Evolutionary conservation across 2,113 vertebrate species (phyloP), one percentile per base, ranked within the genome.

Genomic region (Notothenia coriiceps): DNA sequence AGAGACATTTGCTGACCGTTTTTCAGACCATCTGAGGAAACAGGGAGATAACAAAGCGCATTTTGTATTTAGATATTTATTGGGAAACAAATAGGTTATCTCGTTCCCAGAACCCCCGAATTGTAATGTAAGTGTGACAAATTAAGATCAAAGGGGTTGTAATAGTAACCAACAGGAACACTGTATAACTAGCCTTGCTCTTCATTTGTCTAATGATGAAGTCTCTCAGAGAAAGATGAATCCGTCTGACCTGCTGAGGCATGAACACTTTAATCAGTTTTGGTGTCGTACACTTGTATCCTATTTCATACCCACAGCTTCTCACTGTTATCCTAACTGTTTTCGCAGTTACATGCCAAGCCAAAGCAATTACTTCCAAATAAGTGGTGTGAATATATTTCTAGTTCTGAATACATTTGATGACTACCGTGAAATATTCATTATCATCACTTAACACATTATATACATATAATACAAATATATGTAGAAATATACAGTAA

Each of bases 151-250:
- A 1, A 56, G 50, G 13, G 40, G 52, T 33, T 69, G 12, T 50
- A 29, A 29, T 29, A 29, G 29, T 29, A 29, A 29, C 29, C 29
- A 29, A 29, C 29, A 29, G 29, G 29, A 72, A 56, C 22, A 77
- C 70, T 54, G 72, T 80, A 77, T 57, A 70, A 68, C 74, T 64
- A 61, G 13, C 10, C 6, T 11, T 50, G 33, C 25, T 72, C 47
- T 78, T 76, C 70, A 83, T 80, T 86, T 79, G 46, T 88, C 81
- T 66, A 43, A 77, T 84, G 70, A 84, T 54, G 29, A 57, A 25
- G 0, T 69, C 2, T 65, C 5, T 40, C 35, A 80, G 40, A 29
- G 74, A 76, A 59, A 50, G 47, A 78, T 70, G 3, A 33, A 79
- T 87, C 29, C 20, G 18, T 76, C 56, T 80, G 49, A 70, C 55